Evolutionary conservation across 2,797 vertebrate species (phyloP).

Genomic region (Kryptopterus vitreolus): DNA sequence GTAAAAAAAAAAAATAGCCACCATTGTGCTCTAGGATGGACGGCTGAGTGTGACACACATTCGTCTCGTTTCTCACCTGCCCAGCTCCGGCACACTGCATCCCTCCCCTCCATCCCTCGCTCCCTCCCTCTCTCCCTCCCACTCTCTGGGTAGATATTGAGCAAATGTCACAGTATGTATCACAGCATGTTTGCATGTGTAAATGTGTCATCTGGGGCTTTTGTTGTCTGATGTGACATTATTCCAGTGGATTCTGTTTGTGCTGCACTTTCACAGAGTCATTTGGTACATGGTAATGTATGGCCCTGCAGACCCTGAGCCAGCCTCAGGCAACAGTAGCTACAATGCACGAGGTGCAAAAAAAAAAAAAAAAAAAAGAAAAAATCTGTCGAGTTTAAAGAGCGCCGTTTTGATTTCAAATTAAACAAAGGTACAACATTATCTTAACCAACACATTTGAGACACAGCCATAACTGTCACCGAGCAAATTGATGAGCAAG

Average conservation of each 20-base stretch:
- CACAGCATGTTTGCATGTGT: conserved; percentile 36
- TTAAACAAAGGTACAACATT: conserved; percentile 34
- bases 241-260: conserved; percentile 38
- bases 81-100: conserved; percentile 40
- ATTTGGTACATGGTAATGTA: conserved; percentile 40
- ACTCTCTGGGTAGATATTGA: conserved; percentile 22
- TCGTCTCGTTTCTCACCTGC: conserved; percentile 56
- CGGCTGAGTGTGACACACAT: conserved; percentile 52
- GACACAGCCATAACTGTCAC: conserved; percentile 41
- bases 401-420: conserved; percentile 29
- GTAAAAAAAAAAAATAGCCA: conserved; percentile 56
- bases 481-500: conserved; percentile 40
- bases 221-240: conserved; percentile 41
- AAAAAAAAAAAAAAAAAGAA: background rate
- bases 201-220: conserved; percentile 37
- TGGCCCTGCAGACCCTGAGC: conserved; percentile 16
- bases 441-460: conserved; percentile 39
- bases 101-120: conserved; percentile 23
- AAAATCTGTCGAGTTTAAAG: conserved; percentile 14
- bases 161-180: conserved; percentile 46
- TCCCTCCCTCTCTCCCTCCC: background rate
- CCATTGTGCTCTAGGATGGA: conserved; percentile 52
- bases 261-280: conserved; percentile 38
- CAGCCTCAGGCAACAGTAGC: conserved; percentile 13
- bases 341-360: background rate